Conservation (phyloP, 2,113 vertebrate genomes). For the Miniopterus natalensis region DNA sequence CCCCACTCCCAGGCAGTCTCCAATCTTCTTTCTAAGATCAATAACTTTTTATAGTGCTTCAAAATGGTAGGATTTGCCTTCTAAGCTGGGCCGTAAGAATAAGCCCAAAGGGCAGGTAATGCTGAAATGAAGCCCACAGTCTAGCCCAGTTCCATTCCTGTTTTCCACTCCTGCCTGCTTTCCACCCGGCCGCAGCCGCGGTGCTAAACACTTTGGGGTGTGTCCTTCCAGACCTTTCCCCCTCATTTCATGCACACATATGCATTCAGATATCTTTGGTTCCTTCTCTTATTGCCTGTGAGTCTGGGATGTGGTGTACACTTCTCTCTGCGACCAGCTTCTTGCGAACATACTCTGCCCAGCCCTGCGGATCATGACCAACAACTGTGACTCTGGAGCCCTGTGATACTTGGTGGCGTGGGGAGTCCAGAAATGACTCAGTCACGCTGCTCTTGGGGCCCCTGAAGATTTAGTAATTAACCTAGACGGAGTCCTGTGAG, state of each 20-base stretch:
- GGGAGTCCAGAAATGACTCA: neutral
- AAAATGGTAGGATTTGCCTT: neutral
- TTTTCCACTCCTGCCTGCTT: neutral
- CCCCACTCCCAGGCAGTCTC: neutral
- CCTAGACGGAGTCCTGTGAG: neutral
- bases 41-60: neutral
- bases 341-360: neutral
- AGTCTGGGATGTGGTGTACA: neutral
- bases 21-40: neutral
- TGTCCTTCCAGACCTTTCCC: neutral
- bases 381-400: neutral
- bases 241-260: neutral
- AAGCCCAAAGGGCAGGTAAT: neutral
- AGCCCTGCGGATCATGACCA: neutral
- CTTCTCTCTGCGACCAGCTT: neutral
- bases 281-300: neutral
- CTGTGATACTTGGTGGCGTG: neutral
- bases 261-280: neutral
- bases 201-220: neutral
- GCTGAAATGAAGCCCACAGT: neutral
- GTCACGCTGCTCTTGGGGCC: neutral
- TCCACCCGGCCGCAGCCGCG: rapidly evolving
- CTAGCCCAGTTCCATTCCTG: neutral
- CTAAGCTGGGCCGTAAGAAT: neutral
- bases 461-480: constrained; percentile 12